These are phyloP conservation scores for Dendrolimus houi DNA, from an alignment of 2,888 invertebrate genomes.

Conservation along the genomic window DNA sequence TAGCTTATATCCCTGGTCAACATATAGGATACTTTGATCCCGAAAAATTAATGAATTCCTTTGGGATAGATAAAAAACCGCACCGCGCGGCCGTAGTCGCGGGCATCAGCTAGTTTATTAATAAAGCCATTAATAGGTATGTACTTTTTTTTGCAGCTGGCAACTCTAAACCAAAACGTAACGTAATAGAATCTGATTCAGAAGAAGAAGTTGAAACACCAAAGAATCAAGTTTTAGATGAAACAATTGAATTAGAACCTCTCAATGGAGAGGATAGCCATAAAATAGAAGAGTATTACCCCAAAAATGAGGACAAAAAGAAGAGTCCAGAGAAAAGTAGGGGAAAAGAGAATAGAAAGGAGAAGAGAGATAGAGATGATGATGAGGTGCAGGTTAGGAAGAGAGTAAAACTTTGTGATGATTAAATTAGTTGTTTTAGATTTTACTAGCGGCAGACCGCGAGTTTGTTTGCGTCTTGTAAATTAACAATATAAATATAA, in stretches of 20 bases:
- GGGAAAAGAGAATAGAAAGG: conserved; percentile 34
- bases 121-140: no score
- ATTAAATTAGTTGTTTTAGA: no score
- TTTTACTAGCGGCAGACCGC: no score
- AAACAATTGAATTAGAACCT: conserved; percentile 39
- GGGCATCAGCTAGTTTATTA: no score
- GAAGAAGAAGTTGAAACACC: conserved; percentile 20
- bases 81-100: no score
- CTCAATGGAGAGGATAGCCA: conserved; percentile 52
- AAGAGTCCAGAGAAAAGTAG: conserved; percentile 34
- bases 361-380: conserved; percentile 28
- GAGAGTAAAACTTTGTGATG: conserved; percentile 28
- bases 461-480: no score
- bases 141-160: conserved; percentile 22
- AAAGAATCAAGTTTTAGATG: conserved; percentile 44
- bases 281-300: conserved; percentile 57
- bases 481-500: no score
- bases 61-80: no score
- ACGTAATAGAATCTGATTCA: conserved; percentile 41
- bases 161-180: conserved; percentile 32
- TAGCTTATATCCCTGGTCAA: no score
- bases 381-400: conserved; percentile 30
- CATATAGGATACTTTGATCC: no score
- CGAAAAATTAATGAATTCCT: no score
- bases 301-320: conserved; percentile 32